Evolutionary conservation across 2,888 invertebrate species (phyloP), one percentile per base, ranked within the genome.

Genomic region (Cotesia congregata): DNA sequence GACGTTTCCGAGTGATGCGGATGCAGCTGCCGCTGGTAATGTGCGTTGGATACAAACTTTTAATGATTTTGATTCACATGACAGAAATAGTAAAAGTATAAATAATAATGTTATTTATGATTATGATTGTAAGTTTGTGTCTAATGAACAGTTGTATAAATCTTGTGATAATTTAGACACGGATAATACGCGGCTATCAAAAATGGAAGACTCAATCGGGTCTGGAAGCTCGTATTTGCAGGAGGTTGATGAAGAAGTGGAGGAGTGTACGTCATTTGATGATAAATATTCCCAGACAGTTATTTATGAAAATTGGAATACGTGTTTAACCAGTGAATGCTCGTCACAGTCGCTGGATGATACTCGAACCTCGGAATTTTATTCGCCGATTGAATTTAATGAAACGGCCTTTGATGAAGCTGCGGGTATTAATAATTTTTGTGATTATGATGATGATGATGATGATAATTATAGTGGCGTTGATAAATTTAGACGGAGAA

Each of bases 401-500:
- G 70, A 76, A 20, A 62, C 50, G n/a, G 20, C 50, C 15, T 67
- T 67, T 60, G 73, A 70, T 61, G 72, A 39, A 60, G 12, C 67
- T 62, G 60, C 30, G 39, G 68, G 68, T 20, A 50, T 6, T 7
- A 40, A 64, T 38, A 15, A 50, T 50, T 50, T 50, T 50, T 12
- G 39, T 71, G 64, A 20, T 6, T 68, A 65, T n/a, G 67, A 38
- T 71, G 38, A 67, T 7, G n/a, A 41, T 50, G n/a, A 39, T 61
- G 77, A 76, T 50, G 50, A 67, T 38, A 15, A 41, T 50, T 12
- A 50, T 61, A 76, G 75, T 50, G 50, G 62, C 20, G 41, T 70
- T 3, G 41, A 60, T 9, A 67, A 79, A 62, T 82, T 72, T 75
- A 77, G 79, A 50, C 75, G 64, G 73, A 76, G 86, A 15, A 85